phyloP scores from a whole-genome alignment of 1,140 invertebrate genomes.

The Argopecten irradians region DNA sequence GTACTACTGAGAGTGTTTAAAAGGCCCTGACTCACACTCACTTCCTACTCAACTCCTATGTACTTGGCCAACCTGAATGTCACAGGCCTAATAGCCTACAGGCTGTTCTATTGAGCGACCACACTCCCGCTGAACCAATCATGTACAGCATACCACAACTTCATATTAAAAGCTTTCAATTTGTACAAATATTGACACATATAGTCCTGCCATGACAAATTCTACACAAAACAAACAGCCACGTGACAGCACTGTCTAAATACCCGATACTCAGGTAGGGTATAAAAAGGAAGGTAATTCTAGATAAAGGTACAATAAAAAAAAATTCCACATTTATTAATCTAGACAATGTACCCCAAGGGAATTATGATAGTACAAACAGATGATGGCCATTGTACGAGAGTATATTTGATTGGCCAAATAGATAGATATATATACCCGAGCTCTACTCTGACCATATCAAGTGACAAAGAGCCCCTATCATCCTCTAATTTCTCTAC shows the following conservation, averaged over 20 bases:
- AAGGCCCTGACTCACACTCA: constrained; percentile 41
- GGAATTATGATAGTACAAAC: constrained; percentile 3
- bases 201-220: constrained; percentile 53
- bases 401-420: background rate
- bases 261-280: constrained; percentile 5
- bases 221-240: constrained; percentile 39
- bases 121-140: constrained; percentile 53
- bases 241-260: constrained; percentile 37
- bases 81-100: constrained; percentile 55
- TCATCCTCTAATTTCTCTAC: constrained; percentile 17
- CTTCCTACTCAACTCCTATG: constrained; percentile 41
- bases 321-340: background rate
- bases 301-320: background rate
- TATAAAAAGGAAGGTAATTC: constrained; percentile 23
- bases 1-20: constrained; percentile 41
- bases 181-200: constrained; percentile 58
- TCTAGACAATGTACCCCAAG: constrained; percentile 14
- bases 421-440: background rate
- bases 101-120: constrained; percentile 52
- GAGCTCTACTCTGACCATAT: background rate
- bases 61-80: constrained; percentile 47
- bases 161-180: constrained; percentile 57
- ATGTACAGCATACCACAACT: constrained; percentile 52
- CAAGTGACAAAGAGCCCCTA: constrained; percentile 14
- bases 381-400: background rate